Base-by-base conservation (phyloP, 2,797 vertebrate genomes). In the Phaenicophaeus curvirostris region DNA sequence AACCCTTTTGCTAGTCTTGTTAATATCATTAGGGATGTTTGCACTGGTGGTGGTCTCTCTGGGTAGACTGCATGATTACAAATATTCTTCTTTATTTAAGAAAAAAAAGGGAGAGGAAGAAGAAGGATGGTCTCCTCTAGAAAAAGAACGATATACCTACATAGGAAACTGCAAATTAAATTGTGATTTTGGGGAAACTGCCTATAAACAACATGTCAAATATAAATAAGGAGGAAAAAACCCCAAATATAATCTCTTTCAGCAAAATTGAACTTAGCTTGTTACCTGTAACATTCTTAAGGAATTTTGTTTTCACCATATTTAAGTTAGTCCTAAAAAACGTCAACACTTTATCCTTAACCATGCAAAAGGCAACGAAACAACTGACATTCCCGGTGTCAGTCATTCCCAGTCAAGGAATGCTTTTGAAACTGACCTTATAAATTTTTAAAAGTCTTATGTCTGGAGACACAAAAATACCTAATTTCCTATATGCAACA, bases 291-390 rank as follows among this genome's bases (percentile, higher is more conserved):
- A 53, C 1, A 19, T 73, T 90, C 30, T 59, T 90, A 57, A 65
- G 7, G 13, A 86, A 66, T 66, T 71, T 74, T 51, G 8, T 53
- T 85, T 59, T 85, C 41, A 68, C 9, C 3, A 2, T 59, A 12
- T 62, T 81, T n/a, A 66, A 72, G 20, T 59, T 69, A 80, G 12
- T 63, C 31, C 37, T 75, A 89, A 87, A 65, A 33, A 4, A 51
- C 25, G 3, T 3, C 12, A 74, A 6, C 14, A 44, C 9, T 11
- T 10, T 71, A 14, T 5, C 8, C 6, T 5, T 2, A 3, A 6
- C 10, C 8, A 3, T 2, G 1, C 39, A 41, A 68, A 5, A 5
- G 3, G 3, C 5, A 53, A 5, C 18, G 35, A 30, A n/a, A 59
- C 35, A 2, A 1, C 14, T 71, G n/a, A n/a, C n/a, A n/a, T n/a